Evolutionary conservation across 1,140 invertebrate species (phyloP).

Genomic region (Chymomyza costata): DNA sequence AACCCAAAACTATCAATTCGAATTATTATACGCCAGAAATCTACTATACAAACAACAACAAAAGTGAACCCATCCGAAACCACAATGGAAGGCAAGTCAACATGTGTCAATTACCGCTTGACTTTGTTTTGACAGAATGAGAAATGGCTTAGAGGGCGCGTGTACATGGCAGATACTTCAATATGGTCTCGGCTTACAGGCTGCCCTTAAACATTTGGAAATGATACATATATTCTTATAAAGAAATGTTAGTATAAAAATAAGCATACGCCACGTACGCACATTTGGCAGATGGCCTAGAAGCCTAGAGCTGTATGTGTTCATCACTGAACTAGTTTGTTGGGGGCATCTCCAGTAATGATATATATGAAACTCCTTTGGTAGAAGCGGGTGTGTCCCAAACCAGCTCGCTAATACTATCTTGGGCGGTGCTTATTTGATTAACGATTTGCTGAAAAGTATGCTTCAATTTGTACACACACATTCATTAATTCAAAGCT

Average conservation of each 20-base stretch:
- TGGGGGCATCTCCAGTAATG: no score
- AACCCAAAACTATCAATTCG: slow-evolving; percentile 24
- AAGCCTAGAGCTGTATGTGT: no score
- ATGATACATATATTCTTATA: no score
- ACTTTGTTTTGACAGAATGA: slow-evolving; percentile 60
- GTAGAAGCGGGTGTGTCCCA: no score
- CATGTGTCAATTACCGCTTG: slow-evolving; percentile 68
- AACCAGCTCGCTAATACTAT: no score
- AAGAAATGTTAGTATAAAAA: slow-evolving; percentile 3
- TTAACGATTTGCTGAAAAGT: no score
- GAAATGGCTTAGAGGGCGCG: slow-evolving; percentile 48
- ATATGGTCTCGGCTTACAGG: neutral
- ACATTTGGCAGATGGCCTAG: no score
- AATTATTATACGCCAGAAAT: slow-evolving; percentile 2
- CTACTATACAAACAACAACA: neutral
- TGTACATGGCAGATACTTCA: slow-evolving; percentile 2
- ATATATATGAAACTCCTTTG: no score
- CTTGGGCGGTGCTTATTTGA: no score
- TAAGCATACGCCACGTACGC: slow-evolving; percentile 29
- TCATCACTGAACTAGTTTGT: no score
- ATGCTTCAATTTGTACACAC: no score
- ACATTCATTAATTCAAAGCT: no score
- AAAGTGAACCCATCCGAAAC: slow-evolving; percentile 3
- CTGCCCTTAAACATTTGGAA: neutral
- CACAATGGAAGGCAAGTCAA: slow-evolving; percentile 35